These are phyloP conservation scores for Microdon myrmicae DNA, from an alignment of 2,888 invertebrate genomes.

Conservation along the genomic window DNA sequence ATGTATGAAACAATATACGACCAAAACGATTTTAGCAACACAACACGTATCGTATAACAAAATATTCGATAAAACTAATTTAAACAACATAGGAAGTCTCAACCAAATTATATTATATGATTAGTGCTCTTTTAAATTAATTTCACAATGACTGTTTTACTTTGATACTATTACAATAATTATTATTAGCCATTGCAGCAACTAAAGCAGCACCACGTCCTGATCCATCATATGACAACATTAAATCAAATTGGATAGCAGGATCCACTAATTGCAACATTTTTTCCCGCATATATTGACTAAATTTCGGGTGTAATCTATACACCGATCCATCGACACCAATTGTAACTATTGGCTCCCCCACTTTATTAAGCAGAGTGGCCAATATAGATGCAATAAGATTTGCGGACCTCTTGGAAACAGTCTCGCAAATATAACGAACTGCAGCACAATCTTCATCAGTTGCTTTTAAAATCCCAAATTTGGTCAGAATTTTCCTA, in stretches of 20 bases:
- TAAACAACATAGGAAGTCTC: too few relatives aligned
- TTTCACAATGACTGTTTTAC: too few relatives aligned
- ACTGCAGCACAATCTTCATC: conserved; percentile 92
- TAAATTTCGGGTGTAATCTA: conserved; percentile 95
- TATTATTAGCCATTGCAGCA: conserved; percentile 75
- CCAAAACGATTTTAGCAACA: too few relatives aligned
- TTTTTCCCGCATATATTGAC: conserved; percentile 89
- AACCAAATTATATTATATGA: too few relatives aligned
- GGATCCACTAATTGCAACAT: conserved; percentile 79
- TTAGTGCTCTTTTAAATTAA: too few relatives aligned
- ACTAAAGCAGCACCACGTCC: conserved; percentile 94
- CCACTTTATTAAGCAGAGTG: conserved; percentile 88
- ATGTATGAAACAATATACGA: too few relatives aligned
- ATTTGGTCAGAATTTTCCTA: conserved; percentile 81
- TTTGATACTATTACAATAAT: too few relatives aligned
- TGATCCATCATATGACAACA: conserved; percentile 95
- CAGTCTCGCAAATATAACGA: conserved; percentile 88
- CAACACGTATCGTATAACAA: too few relatives aligned
- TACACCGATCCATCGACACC: conserved; percentile 97
- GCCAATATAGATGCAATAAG: conserved; percentile 90
- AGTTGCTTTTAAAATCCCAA: conserved; percentile 70
- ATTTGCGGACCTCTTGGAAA: conserved; percentile 91
- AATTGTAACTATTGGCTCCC: conserved; percentile 85
- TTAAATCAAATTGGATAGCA: conserved; percentile 85
- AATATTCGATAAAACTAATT: too few relatives aligned